Percentiles rank a stretch among this genome's conserved stretches.
Conservation (phyloP, 2,113 vertebrate species). For the Andinoacara biseriatus region DNA sequence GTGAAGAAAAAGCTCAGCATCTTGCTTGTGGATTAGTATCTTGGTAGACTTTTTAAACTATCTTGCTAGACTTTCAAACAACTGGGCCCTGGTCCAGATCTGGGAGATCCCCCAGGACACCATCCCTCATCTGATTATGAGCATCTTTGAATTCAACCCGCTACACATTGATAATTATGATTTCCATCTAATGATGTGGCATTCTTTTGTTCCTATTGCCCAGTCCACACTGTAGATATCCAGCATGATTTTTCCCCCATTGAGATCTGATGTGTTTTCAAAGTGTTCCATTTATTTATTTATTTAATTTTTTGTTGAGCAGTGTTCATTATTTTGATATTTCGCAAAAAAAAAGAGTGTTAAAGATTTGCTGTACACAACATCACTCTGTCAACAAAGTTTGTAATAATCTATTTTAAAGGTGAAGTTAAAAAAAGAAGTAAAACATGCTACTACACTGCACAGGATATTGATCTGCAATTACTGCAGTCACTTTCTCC, state of each 20-base stretch:
- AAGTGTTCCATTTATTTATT: too few relatives aligned
- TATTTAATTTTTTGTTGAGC: background rate
- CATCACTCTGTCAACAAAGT: background rate
- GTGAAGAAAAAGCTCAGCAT: background rate
- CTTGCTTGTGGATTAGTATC: background rate
- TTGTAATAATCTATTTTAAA: slow-evolving; percentile 8
- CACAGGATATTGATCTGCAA: background rate
- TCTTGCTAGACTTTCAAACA: too few relatives aligned
- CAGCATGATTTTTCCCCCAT: too few relatives aligned
- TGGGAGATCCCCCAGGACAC: too few relatives aligned
- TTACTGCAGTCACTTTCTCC: background rate
- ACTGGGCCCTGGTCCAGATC: too few relatives aligned
- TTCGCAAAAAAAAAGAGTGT: background rate
- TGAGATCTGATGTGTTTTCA: too few relatives aligned
- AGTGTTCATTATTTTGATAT: background rate
- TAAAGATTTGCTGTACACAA: background rate
- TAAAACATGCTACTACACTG: background rate
- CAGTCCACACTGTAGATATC: too few relatives aligned
- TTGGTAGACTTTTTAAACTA: background rate
- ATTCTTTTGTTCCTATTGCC: too few relatives aligned
- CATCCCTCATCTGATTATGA: too few relatives aligned
- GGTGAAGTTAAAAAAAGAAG: background rate
- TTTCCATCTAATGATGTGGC: too few relatives aligned
- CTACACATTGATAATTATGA: too few relatives aligned
- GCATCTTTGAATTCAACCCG: too few relatives aligned